Evolutionary conservation across 37 sponge, comb jelly and placozoan species (phyloP).

Genomic region (Amphimedon queenslandica): DNA sequence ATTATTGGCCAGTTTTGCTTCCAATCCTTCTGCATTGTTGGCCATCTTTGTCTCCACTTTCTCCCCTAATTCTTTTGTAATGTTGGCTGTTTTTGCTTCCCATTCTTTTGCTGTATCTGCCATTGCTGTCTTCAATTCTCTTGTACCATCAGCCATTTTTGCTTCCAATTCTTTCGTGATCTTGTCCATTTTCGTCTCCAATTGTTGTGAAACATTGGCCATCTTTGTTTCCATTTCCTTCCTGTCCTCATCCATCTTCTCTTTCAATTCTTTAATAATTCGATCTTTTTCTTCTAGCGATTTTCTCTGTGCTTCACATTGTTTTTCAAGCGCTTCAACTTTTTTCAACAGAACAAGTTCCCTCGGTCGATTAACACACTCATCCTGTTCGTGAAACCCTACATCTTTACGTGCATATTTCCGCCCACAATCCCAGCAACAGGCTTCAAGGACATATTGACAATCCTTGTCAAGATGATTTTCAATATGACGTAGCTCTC

Average conservation of each 20-base stretch:
- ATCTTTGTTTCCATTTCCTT: background rate
- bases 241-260: background rate
- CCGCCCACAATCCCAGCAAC: background rate
- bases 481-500: conserved; percentile 7
- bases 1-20: too few species aligned
- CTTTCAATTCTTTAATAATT: background rate
- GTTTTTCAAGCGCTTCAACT: background rate
- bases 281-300: background rate
- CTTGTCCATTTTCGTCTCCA: too few species aligned
- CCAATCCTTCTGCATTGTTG: too few species aligned
- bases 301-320: background rate
- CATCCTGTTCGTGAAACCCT: background rate
- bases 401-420: background rate
- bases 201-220: too few species aligned
- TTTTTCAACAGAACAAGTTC: background rate
- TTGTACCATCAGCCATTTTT: too few species aligned
- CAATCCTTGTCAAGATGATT: background rate
- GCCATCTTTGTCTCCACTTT: background rate
- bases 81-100: too few species aligned
- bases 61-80: background rate
- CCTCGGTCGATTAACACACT: background rate
- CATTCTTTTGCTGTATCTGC: too few species aligned
- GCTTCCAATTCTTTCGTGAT: too few species aligned
- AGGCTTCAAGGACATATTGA: background rate
- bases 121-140: too few species aligned